Conservation (phyloP, 2,888 invertebrate genomes). For the Ecliptopera silaceata region DNA sequence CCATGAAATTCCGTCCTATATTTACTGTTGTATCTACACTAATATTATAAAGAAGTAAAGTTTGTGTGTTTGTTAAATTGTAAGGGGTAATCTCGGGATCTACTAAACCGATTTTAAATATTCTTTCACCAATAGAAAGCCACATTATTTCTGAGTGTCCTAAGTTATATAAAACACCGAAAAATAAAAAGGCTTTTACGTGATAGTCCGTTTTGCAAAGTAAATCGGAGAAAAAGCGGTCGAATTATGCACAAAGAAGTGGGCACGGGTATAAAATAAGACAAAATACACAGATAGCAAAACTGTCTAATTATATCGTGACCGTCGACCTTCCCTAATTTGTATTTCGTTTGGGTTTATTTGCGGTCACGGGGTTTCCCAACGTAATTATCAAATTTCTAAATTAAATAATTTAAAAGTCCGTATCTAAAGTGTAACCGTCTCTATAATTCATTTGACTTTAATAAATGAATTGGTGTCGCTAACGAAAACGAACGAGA, state of each 20-base stretch:
- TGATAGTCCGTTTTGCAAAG: no score
- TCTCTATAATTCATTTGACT: background rate
- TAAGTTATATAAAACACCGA: no score
- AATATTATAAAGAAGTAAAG: no score
- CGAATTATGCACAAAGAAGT: no score
- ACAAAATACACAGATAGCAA: background rate
- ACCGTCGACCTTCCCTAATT: conserved; percentile 1
- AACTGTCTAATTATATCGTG: background rate
- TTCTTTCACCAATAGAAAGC: no score
- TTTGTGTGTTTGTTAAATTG: no score
- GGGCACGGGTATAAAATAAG: no score
- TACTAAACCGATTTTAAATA: no score
- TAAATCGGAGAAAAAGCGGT: no score
- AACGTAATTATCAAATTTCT: conserved; percentile 9
- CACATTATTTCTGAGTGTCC: no score
- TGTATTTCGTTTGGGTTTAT: conserved; percentile 2
- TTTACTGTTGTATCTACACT: background rate
- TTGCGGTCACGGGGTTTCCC: background rate
- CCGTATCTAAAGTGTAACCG: conserved; percentile 15
- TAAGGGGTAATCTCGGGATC: no score
- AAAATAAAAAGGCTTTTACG: no score
- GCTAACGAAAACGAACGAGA: background rate
- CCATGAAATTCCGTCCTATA: background rate
- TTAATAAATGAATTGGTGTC: background rate
- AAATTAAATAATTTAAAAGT: conserved; percentile 7